phyloP scores from a whole-genome alignment of 2,113 vertebrate genomes.

The Gymnorhina tibicen region DNA sequence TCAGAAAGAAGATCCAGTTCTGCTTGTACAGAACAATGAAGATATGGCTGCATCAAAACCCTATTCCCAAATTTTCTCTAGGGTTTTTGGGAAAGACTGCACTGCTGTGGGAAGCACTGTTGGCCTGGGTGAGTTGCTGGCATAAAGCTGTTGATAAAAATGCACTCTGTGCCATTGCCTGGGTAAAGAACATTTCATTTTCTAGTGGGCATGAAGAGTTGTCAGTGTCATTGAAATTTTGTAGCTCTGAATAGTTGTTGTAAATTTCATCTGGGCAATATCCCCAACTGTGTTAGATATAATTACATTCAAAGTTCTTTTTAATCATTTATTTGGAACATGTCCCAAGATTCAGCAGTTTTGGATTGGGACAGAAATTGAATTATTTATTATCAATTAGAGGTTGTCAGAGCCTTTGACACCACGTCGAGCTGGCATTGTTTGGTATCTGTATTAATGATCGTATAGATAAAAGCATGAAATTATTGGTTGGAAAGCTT shows the following conservation, averaged over 20 bases:
- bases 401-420: conserved; percentile 67
- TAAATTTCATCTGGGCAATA: conserved; percentile 62
- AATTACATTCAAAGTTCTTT: conserved; percentile 67
- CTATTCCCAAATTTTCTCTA: background rate
- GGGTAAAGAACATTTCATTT: background rate
- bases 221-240: conserved; percentile 37
- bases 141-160: conserved; percentile 17
- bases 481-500: conserved; percentile 69
- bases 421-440: conserved; percentile 56
- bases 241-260: conserved; percentile 30
- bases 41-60: background rate
- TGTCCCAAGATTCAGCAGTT: conserved; percentile 62
- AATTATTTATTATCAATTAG: conserved; percentile 75
- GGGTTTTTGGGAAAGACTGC: background rate
- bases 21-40: background rate
- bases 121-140: conserved; percentile 21
- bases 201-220: conserved; percentile 10
- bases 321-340: conserved; percentile 65
- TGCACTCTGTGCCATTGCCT: background rate
- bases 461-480: conserved; percentile 65
- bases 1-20: background rate
- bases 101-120: background rate
- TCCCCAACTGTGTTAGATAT: conserved; percentile 60
- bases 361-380: conserved; percentile 63
- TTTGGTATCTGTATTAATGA: conserved; percentile 70